Evolutionary conservation across 2,113 vertebrate genomes (phyloP).

Genomic region (Clinocottus analis): DNA sequence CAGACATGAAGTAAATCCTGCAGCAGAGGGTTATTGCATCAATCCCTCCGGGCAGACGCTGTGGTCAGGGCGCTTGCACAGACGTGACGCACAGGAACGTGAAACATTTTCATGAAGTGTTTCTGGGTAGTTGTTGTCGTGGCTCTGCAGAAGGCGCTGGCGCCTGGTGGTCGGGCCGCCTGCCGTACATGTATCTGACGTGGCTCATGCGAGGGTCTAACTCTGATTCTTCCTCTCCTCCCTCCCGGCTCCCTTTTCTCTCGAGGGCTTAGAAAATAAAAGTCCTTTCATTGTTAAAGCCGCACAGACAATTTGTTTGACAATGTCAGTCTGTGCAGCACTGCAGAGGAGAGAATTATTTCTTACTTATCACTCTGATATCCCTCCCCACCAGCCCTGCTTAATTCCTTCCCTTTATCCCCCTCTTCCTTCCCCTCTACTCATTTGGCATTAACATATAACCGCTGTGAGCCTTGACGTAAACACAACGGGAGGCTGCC

Average conservation of each 20-base stretch:
- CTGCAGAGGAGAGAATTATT: constrained; percentile 68
- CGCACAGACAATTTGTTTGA: constrained; percentile 64
- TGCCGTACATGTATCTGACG: not conserved
- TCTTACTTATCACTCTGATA: constrained; percentile 74
- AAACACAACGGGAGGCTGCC: constrained; percentile 50
- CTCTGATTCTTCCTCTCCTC: not conserved
- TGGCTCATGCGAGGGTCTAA: not conserved
- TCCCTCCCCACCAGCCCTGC: constrained; percentile 43
- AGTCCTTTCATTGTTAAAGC: constrained; percentile 49
- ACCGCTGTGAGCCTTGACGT: constrained; percentile 65
- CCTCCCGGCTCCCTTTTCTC: not conserved
- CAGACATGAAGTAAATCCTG: too few relatives aligned
- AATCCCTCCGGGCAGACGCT: not conserved
- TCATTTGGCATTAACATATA: constrained; percentile 79
- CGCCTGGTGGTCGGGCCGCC: not conserved
- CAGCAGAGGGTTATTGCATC: not conserved
- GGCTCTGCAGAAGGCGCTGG: not conserved
- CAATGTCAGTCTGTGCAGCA: constrained; percentile 53
- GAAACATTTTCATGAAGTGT: not conserved
- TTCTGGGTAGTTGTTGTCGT: too few relatives aligned
- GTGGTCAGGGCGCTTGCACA: too few relatives aligned
- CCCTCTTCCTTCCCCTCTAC: constrained; percentile 30
- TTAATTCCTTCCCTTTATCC: constrained; percentile 60
- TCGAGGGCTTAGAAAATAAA: constrained; percentile 47
- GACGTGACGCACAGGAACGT: not conserved